Evolutionary conservation across 2,888 invertebrate genomes (phyloP).

Genomic region (Orthosia gothica): DNA sequence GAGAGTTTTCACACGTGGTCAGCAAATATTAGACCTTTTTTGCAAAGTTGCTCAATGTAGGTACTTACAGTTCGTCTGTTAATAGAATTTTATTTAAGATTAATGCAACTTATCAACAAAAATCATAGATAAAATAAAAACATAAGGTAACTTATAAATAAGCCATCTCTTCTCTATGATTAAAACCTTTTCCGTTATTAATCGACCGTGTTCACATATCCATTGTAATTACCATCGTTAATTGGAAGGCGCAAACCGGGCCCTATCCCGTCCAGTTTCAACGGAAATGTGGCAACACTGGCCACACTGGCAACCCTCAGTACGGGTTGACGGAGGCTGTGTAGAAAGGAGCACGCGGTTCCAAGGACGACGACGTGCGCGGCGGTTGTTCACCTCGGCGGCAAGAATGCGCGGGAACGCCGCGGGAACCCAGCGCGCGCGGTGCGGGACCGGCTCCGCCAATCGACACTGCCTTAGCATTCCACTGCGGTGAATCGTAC

Average conservation of each 20-base stretch:
- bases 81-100: not conserved
- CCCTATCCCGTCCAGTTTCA: slow-evolving; percentile 44
- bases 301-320: slow-evolving; percentile 59
- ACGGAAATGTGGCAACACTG: slow-evolving; percentile 61
- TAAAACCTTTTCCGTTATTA: slow-evolving; percentile 25
- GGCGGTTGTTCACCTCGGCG: slow-evolving; percentile 88
- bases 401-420: slow-evolving; percentile 84
- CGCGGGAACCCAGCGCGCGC: slow-evolving; percentile 79
- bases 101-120: not conserved
- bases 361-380: slow-evolving; percentile 87
- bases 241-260: slow-evolving; percentile 59
- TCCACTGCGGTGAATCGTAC: slow-evolving; percentile 69
- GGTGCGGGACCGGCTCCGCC: slow-evolving; percentile 77
- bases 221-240: slow-evolving; percentile 50
- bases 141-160: not conserved
- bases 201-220: slow-evolving; percentile 17
- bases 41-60: not conserved
- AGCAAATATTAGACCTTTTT: not conserved
- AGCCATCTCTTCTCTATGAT: slow-evolving; percentile 1
- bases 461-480: slow-evolving; percentile 65
- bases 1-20: not conserved
- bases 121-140: not conserved
- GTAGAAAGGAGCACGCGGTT: slow-evolving; percentile 87
- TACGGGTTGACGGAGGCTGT: slow-evolving; percentile 72
- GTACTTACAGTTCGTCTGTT: not conserved